These are phyloP conservation scores for Corydoras maculifer DNA, from an alignment of 2,113 vertebrate species.

Conservation along the genomic window DNA sequence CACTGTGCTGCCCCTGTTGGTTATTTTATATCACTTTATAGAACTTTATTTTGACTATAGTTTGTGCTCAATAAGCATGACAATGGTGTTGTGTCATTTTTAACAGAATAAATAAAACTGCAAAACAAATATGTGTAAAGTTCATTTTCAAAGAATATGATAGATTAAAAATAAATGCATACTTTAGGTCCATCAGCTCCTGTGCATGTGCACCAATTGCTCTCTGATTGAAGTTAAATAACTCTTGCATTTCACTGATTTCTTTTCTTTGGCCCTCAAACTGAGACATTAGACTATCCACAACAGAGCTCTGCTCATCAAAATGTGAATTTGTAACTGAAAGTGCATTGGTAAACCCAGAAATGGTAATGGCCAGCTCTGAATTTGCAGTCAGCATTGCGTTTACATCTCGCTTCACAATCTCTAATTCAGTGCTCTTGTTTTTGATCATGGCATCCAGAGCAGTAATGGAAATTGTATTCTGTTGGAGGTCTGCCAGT, in stretches of 20 bases:
- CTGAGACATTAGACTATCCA: conserved; percentile 27
- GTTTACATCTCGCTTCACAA: conserved; percentile 36
- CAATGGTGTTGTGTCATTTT: too few species aligned
- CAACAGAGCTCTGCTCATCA: conserved; percentile 26
- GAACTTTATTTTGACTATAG: too few species aligned
- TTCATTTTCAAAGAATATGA: too few species aligned
- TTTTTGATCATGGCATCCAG: conserved; percentile 38
- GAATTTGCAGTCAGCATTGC: conserved; percentile 37
- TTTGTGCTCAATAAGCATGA: too few species aligned
- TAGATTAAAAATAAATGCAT: not conserved
- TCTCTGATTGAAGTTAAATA: conserved; percentile 23
- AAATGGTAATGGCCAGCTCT: conserved; percentile 33
- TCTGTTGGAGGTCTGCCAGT: conserved; percentile 39
- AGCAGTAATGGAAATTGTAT: conserved; percentile 29
- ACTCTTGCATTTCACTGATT: conserved; percentile 32
- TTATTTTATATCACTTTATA: too few species aligned
- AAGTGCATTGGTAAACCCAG: conserved; percentile 27
- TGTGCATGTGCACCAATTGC: conserved; percentile 26
- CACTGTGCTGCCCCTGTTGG: too few species aligned
- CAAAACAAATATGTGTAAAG: too few species aligned
- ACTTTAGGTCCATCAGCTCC: conserved; percentile 40
- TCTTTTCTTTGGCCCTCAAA: conserved; percentile 37
- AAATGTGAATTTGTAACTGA: conserved; percentile 29
- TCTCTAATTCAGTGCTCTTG: conserved; percentile 38
- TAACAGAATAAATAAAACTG: too few species aligned